Base-by-base conservation (phyloP, 1,140 invertebrate genomes). In the Littorina saxatilis region DNA sequence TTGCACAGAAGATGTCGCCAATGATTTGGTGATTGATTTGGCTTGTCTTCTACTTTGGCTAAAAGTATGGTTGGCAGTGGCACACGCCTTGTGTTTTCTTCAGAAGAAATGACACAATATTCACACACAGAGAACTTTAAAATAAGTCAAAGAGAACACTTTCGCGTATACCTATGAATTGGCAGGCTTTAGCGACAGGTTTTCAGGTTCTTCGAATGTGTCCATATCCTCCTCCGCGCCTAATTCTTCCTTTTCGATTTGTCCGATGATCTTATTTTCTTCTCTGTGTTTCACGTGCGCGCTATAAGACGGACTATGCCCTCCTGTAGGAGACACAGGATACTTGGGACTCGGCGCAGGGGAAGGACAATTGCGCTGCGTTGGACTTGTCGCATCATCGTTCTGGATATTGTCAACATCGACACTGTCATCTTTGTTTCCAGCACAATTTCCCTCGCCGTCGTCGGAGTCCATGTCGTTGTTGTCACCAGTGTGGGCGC, bases 171-270 rank as follows among this genome's bases (percentile, higher is more conserved):
- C 37, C 40, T 72, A 52, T 13, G 40, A 52, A 3, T 23, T 50
- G 23, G 40, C 70, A 2, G 40, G 2, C 70, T 68, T 68, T 39
- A 68, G 17, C 11, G 70, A 73, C 9, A 52, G n/a, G n/a, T 73
- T 73, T 35, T 73, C 70, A 20, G 39, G 39, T 50, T 73, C 40
- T 13, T 73, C 70, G 11, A 43, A 50, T n/a, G 43, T 52, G 70
- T 73, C 70, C 70, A 73, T 73, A 4, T 73, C 70, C 70, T 43
- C 40, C 40, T 73, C 70, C 13, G 9, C 70, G 29, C 3, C 40
- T 11, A 37, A 11, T 0, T 1, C 68, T 23, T 20, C 70, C n/a
- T 47, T n/a, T 35, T 32, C 70, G 29, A 50, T 11, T 15, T 73
- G n/a, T 43, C 0, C 70, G 2, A 2, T 39, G 13, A 20, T 40